These are phyloP conservation scores for Aythya baeri DNA, from an alignment of 2,113 vertebrate genomes.

Conservation along the genomic window DNA sequence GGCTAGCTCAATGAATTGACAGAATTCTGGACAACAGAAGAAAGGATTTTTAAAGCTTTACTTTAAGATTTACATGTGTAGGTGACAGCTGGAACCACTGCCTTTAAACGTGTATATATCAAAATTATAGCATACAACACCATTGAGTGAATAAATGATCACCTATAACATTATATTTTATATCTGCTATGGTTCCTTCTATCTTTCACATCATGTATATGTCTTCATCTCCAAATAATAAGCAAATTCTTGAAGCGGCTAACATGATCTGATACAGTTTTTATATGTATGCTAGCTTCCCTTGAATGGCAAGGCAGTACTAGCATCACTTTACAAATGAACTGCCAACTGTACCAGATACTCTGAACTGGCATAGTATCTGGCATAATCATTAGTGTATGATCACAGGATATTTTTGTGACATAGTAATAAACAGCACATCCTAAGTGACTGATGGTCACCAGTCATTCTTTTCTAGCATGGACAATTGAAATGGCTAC, in stretches of 20 bases:
- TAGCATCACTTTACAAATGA: background rate
- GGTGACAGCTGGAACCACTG: background rate
- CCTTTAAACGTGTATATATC: background rate
- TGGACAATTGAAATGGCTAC: background rate
- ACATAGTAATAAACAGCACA: background rate
- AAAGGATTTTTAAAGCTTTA: background rate
- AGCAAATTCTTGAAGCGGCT: background rate
- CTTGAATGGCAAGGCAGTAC: background rate
- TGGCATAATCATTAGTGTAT: background rate
- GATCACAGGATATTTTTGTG: background rate
- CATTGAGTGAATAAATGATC: background rate
- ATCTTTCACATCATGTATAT: background rate
- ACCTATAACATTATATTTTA: background rate
- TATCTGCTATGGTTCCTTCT: accelerated
- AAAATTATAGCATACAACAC: background rate
- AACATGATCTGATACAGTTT: background rate
- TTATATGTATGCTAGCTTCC: background rate
- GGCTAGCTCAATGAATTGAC: background rate
- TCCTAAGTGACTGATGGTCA: background rate
- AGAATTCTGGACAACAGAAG: background rate
- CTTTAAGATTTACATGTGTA: background rate
- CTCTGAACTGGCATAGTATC: no score
- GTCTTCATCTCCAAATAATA: background rate
- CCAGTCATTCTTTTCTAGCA: background rate
- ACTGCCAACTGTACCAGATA: background rate